Evolutionary conservation across 2,888 invertebrate species (phyloP).

Genomic region (Stomorhina lunata): DNA sequence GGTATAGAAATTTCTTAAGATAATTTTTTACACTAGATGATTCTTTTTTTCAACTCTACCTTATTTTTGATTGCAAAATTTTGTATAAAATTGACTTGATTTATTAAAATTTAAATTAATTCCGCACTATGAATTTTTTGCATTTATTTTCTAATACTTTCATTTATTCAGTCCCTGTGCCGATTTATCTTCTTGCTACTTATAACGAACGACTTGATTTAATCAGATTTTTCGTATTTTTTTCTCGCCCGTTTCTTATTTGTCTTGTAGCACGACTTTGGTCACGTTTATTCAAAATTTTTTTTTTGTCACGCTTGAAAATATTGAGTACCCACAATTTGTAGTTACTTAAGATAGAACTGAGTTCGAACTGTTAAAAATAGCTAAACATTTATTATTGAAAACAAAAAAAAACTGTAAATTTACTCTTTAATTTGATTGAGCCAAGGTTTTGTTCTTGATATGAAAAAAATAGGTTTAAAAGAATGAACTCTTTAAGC

Average conservation of each 20-base stretch:
- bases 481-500: no score
- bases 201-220: conserved; percentile 42
- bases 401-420: no score
- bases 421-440: no score
- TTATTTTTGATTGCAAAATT: conserved; percentile 23
- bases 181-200: conserved; percentile 37
- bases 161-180: conserved; percentile 63
- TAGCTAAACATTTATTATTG: not conserved
- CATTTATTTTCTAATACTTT: conserved; percentile 52
- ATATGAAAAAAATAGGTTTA: no score
- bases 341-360: not conserved
- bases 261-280: conserved; percentile 26
- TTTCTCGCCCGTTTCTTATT: not conserved
- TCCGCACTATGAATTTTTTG: conserved; percentile 53
- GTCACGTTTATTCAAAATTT: conserved; percentile 49
- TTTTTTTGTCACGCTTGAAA: conserved; percentile 29
- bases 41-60: not conserved
- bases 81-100: conserved; percentile 37
- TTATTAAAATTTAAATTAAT: conserved; percentile 52
- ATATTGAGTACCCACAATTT: not conserved
- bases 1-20: not conserved
- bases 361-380: not conserved
- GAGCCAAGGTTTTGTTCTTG: no score
- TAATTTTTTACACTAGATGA: not conserved
- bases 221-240: conserved; percentile 10